Conservation (phyloP, 2,797 vertebrate genomes). For the Rhabdophis nuchalis region DNA sequence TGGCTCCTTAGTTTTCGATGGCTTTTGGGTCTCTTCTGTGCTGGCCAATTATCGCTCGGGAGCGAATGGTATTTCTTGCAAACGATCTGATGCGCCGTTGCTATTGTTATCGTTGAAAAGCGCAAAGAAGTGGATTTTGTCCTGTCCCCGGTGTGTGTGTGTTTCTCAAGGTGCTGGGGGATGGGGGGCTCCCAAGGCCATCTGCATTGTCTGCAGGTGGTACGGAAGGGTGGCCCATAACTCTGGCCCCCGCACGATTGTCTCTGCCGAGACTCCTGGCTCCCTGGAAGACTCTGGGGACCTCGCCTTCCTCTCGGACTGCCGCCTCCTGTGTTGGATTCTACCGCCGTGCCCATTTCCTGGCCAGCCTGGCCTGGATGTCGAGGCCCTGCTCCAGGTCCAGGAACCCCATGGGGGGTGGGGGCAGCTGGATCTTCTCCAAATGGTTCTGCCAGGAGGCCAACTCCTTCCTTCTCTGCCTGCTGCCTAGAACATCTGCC, state of each 20-base stretch:
- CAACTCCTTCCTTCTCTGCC: neutral
- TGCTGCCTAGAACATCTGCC: too few relatives aligned
- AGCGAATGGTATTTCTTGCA: too few relatives aligned
- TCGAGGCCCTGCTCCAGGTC: neutral
- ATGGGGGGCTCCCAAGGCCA: neutral
- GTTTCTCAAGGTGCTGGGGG: neutral
- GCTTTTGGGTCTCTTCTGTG: too few relatives aligned
- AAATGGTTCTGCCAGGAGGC: neutral
- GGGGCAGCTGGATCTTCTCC: neutral
- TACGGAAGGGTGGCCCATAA: neutral
- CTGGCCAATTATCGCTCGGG: too few relatives aligned
- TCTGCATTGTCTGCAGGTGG: neutral
- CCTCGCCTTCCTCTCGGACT: neutral
- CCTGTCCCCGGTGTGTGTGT: too few relatives aligned
- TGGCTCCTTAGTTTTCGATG: too few relatives aligned
- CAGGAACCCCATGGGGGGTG: neutral
- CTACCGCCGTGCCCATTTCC: neutral
- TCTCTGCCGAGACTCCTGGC: too few relatives aligned
- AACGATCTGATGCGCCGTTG: too few relatives aligned
- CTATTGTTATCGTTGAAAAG: too few relatives aligned
- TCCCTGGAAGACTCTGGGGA: neutral
- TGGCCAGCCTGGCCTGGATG: neutral
- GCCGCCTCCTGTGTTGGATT: neutral
- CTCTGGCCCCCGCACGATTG: neutral
- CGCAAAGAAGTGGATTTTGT: too few relatives aligned